These are phyloP conservation scores for Antitype chi DNA, from an alignment of 2,888 invertebrate species.

Conservation along the genomic window DNA sequence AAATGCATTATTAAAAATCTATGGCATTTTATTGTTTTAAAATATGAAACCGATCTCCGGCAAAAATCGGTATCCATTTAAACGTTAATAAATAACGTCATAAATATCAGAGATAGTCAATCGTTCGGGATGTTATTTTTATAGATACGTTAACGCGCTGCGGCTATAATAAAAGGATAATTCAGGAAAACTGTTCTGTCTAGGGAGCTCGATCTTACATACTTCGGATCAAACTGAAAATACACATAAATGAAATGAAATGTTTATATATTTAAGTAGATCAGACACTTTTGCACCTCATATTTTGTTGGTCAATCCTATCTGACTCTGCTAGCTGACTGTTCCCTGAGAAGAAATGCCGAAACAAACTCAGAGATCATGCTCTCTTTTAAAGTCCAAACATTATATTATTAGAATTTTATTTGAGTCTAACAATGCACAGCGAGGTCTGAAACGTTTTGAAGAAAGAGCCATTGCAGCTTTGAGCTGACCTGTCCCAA, in stretches of 20 bases:
- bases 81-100: slow-evolving; percentile 17
- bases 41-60: slow-evolving; percentile 15
- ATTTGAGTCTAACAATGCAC: no score
- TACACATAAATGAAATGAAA: background rate
- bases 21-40: slow-evolving; percentile 20
- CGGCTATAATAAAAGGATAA: slow-evolving; percentile 24
- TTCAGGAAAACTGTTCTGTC: slow-evolving; percentile 25
- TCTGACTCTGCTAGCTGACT: no score
- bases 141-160: slow-evolving; percentile 26
- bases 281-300: no score
- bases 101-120: slow-evolving; percentile 43
- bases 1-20: background rate
- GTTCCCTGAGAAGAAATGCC: no score
- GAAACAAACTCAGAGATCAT: no score
- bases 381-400: no score
- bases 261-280: no score
- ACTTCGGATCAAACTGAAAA: slow-evolving; percentile 14
- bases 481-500: no score
- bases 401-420: no score
- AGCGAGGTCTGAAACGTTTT: no score
- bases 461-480: no score
- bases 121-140: slow-evolving; percentile 27
- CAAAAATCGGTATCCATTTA: slow-evolving; percentile 24
- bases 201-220: background rate
- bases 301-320: no score